Percentiles rank a stretch among this genome's conserved stretches.
phyloP scores from a whole-genome alignment of 2,797 vertebrate species.

The Heliangelus exortis region DNA sequence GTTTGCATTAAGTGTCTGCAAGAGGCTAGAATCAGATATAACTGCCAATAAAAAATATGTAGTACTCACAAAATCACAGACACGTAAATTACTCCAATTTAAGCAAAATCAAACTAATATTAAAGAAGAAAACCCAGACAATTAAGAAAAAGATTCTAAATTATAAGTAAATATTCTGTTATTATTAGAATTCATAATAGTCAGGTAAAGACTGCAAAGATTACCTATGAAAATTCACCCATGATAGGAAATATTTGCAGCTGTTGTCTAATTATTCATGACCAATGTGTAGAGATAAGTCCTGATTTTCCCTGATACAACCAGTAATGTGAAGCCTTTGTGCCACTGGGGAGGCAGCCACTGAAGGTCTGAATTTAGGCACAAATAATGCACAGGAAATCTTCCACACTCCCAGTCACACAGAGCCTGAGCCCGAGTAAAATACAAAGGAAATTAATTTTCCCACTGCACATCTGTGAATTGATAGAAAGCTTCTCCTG shows the following conservation, averaged over 20 bases:
- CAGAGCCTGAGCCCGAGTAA: neutral
- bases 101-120: neutral
- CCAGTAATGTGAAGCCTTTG: neutral
- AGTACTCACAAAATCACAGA: neutral
- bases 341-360: neutral
- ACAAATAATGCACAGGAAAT: neutral
- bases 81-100: neutral
- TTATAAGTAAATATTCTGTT: neutral
- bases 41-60: neutral
- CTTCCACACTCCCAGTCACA: neutral
- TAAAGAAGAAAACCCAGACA: neutral
- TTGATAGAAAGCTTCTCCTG: neutral
- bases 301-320: neutral
- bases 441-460: neutral
- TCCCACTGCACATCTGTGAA: neutral
- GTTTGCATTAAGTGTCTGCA: neutral
- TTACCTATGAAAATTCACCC: neutral
- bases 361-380: neutral
- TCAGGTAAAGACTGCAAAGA: neutral
- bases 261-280: neutral
- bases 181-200: neutral
- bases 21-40: neutral
- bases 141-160: neutral
- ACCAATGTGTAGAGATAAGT: neutral
- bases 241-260: neutral